phyloP scores from a whole-genome alignment of 2,888 invertebrate genomes.

The Drosophila algonquin region DNA sequence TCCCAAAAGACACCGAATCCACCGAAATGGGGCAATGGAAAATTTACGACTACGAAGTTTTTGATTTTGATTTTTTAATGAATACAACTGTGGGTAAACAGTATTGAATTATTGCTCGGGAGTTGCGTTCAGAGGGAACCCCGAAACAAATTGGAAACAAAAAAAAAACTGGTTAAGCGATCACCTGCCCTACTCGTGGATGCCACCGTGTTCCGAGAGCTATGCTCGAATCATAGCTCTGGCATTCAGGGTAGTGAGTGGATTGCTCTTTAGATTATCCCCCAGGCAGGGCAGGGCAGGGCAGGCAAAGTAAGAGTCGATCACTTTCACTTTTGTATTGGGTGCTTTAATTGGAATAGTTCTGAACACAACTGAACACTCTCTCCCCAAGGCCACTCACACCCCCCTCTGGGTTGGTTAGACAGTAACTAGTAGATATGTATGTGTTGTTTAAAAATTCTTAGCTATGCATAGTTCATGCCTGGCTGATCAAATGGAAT shows the following conservation, averaged over 20 bases:
- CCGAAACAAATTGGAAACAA: constrained; percentile 5
- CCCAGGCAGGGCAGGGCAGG: constrained; percentile 2
- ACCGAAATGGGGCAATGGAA: constrained; percentile 52
- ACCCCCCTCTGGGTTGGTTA: not conserved
- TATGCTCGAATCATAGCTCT: not conserved
- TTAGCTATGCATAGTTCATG: constrained; percentile 67
- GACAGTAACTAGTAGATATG: not conserved
- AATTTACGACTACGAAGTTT: constrained; percentile 36
- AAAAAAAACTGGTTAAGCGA: constrained; percentile 36
- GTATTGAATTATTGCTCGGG: constrained; percentile 31
- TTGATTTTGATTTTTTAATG: constrained; percentile 9
- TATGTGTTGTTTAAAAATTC: constrained; percentile 48
- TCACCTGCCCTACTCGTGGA: constrained; percentile 42
- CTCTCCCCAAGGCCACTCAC: not conserved
- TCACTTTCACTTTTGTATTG: constrained; percentile 43
- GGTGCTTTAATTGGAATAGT: constrained; percentile 14
- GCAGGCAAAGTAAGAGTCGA: constrained; percentile 14
- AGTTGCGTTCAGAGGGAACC: constrained; percentile 23
- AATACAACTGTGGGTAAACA: constrained; percentile 37
- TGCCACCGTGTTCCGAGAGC: constrained; percentile 19
- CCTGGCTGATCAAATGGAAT: constrained; percentile 65
- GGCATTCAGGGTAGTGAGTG: constrained; percentile 4
- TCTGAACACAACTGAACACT: not conserved
- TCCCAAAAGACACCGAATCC: not conserved
- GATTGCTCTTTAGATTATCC: constrained; percentile 23